Evolutionary conservation across 2,797 vertebrate genomes (phyloP), one percentile per base, ranked within the genome.

Genomic region (Pogonophryne albipinna): DNA sequence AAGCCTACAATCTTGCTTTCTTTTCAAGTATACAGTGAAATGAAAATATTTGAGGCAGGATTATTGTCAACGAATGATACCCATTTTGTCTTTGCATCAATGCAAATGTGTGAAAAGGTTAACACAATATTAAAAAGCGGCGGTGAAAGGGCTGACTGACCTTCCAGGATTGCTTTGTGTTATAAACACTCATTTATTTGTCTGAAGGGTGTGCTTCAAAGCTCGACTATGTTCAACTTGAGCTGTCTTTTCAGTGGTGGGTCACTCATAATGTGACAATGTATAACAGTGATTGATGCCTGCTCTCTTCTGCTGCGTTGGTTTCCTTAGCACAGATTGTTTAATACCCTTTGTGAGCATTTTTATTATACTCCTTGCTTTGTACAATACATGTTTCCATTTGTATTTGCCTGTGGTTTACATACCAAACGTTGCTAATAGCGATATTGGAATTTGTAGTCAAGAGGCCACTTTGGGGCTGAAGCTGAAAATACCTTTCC

Each of bases 261-360:
- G 75, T 83, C 71, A 79, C 73, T 82, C 76, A 38, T 60, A 76
- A 91, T 85, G 78, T 84, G 79, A 90, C 86, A 88, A 66, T 72
- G 65, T 76, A 44, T 65, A 83, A 67, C 63, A 45, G 61, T 87
- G 92, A 94, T 89, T 90, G 90, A 93, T 92, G 85, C 64, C 72
- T 61, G 81, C 84, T 85, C 79, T 85, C 79, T 64, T 81, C 59
- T 77, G 78, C 70, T 71, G 72, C 78, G 87, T 83, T 79, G 79
- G 42, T 79, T 91, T 85, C 87, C 93, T 91, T 85, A 87, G 79
- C 69, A 65, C 49, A 62, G 38, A 72, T 63, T 59, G 20, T 52
- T 15, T 67, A 76, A 7, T 38, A 53, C 42, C 41, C 61, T 53
- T 23, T 41, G 41, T 44, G 27, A 66, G 44, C 12, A 13, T 52